Evolutionary conservation across 2,797 vertebrate genomes (phyloP).

Genomic region (Lerista edwardsae): DNA sequence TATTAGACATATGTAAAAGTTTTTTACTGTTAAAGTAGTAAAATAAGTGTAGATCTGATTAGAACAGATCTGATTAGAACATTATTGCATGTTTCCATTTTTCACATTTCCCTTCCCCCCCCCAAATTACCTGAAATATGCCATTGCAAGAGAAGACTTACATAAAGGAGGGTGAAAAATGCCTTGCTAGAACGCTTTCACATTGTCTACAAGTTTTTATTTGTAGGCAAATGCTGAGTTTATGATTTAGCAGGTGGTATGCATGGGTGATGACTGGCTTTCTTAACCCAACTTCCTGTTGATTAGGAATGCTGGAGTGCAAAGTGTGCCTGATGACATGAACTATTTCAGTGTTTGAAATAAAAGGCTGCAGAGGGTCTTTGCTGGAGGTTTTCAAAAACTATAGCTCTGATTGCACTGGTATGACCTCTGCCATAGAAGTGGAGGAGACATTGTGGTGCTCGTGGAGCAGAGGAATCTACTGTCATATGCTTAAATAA

Average conservation of each 20-base stretch:
- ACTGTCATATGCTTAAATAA: not conserved
- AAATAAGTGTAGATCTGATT: too few relatives aligned
- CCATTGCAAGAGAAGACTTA: too few relatives aligned
- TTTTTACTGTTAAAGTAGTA: too few relatives aligned
- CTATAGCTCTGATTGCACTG: not conserved
- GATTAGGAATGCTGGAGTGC: not conserved
- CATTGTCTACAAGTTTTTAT: not conserved
- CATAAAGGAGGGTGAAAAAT: not conserved
- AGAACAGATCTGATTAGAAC: too few relatives aligned
- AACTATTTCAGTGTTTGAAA: not conserved
- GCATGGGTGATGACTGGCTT: not conserved
- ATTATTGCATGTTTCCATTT: too few relatives aligned
- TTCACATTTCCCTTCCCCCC: too few relatives aligned
- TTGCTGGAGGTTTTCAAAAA: not conserved
- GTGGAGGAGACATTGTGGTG: not conserved
- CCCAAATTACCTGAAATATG: too few relatives aligned
- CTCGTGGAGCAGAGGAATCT: not conserved
- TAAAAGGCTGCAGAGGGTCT: not conserved
- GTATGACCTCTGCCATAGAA: not conserved
- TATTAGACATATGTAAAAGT: too few relatives aligned
- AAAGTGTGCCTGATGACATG: too few relatives aligned
- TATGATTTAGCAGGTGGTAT: not conserved
- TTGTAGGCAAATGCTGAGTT: too few relatives aligned
- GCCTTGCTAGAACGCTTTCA: not conserved
- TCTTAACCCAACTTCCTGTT: not conserved